phyloP scores from a whole-genome alignment of 2,888 invertebrate genomes.

The Platerodrilus igneus region DNA sequence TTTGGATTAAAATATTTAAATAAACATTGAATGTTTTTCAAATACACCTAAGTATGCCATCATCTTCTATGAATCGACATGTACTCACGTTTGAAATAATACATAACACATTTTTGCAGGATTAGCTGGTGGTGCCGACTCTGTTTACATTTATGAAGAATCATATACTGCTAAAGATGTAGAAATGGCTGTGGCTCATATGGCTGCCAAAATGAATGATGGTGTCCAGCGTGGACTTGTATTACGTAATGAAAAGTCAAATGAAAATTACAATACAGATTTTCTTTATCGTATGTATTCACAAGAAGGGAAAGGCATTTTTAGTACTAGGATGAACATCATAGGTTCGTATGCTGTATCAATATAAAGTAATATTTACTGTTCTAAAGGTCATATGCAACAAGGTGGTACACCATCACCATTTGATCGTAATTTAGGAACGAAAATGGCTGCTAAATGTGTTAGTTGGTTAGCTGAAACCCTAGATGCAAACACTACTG shows the following conservation, averaged over 20 bases:
- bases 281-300: conserved; percentile 93
- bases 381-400: conserved; percentile 83
- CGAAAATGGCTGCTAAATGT: conserved; percentile 95
- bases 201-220: conserved; percentile 95
- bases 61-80: too few species aligned
- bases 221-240: conserved; percentile 92
- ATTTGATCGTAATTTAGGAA: conserved; percentile 98
- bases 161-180: conserved; percentile 90
- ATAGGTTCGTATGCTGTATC: conserved; percentile 54
- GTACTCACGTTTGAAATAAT: too few species aligned
- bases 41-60: too few species aligned
- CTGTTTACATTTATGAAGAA: conserved; percentile 97
- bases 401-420: conserved; percentile 98
- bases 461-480: conserved; percentile 83
- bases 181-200: conserved; percentile 87
- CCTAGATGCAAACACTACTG: conserved; percentile 53
- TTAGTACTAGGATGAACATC: conserved; percentile 94
- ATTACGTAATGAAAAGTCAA: conserved; percentile 92
- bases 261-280: conserved; percentile 93
- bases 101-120: conserved; percentile 50
- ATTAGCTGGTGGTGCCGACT: conserved; percentile 96
- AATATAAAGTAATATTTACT: background rate
- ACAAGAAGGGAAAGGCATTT: conserved; percentile 94
- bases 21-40: too few species aligned
- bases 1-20: too few species aligned